Base-by-base conservation (phyloP, 2,113 vertebrate genomes). In the Epinephelus cyanopodus region DNA sequence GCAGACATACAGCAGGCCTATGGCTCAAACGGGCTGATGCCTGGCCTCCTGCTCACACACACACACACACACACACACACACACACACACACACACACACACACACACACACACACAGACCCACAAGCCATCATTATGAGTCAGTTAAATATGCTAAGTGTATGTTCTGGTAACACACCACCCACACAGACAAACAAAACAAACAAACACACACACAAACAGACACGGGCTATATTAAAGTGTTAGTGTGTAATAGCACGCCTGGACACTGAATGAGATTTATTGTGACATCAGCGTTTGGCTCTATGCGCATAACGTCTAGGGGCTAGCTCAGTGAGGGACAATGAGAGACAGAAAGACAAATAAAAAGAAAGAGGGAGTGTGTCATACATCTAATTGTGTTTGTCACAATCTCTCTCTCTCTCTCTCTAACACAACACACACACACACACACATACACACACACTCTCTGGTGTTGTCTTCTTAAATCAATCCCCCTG, bases 211-310 rank as follows among this genome's bases (percentile, higher is more conserved):
- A 60, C 47, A 78, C 42, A 29, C 12, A 66, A 17, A 66, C 64
- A 70, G 57, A 74, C 53, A 71, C n/a, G 18, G 52, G 64, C 33
- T 33, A 29, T 27, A 64, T 75, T 63, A 29, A 61, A 82, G 83
- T 81, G 84, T 71, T 74, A 56, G 70, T 57, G 83, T 80, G 70
- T 71, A 81, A 78, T 64, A 74, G 56, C 68, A 10, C 11, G 74
- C 56, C 81, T 21, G 70, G 81, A 74, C 71, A 65, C 25, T 62
- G 69, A 87, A 50, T 69, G 75, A 90, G 87, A 92, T 88, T 85
- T 37, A 87, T 29, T 78, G 70, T 90, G 90, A 87, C 91, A 88
- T 90, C 84, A 85, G 60, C 79, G 65, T 92, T 93, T 92, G 86
- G 78, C 81, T 92, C 54, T 21, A 21, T 79, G 71, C 77, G 89